phyloP scores from a whole-genome alignment of 2,888 invertebrate species.

The Crocallis elinguaria region DNA sequence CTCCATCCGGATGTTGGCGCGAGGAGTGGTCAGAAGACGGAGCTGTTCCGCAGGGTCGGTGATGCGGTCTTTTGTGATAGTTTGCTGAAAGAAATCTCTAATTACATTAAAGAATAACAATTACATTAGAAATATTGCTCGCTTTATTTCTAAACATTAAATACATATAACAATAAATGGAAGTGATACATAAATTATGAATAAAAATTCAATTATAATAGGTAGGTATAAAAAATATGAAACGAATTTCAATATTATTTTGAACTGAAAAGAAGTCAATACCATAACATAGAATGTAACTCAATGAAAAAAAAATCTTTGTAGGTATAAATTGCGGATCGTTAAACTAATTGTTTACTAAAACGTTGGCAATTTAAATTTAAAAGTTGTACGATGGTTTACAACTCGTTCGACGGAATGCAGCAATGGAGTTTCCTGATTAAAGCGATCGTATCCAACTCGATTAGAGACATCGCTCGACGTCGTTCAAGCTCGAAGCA shows the following conservation, averaged over 20 bases:
- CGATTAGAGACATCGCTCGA: conserved; percentile 34
- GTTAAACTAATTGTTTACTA: neutral
- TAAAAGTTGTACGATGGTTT: neutral
- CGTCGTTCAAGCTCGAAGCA: conserved; percentile 28
- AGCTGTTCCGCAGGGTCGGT: conserved; percentile 87
- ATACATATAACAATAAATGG: no score
- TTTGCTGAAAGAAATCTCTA: conserved; percentile 57
- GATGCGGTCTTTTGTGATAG: conserved; percentile 70
- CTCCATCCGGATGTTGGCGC: conserved; percentile 86
- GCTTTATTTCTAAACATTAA: no score
- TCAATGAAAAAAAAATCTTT: no score
- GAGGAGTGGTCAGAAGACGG: conserved; percentile 84
- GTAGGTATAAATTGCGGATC: no score
- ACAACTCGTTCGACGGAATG: neutral
- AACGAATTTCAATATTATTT: no score
- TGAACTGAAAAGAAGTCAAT: no score
- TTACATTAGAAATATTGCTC: no score
- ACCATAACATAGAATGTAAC: no score
- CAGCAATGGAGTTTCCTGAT: conserved; percentile 14
- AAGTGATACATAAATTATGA: no score
- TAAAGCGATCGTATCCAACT: conserved; percentile 27
- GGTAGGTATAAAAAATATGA: no score
- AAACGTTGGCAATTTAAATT: conserved; percentile 3
- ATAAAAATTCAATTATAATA: no score
- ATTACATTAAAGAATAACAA: no score